Conservation (phyloP, 2,888 invertebrate genomes). For the Hedya salicella region DNA sequence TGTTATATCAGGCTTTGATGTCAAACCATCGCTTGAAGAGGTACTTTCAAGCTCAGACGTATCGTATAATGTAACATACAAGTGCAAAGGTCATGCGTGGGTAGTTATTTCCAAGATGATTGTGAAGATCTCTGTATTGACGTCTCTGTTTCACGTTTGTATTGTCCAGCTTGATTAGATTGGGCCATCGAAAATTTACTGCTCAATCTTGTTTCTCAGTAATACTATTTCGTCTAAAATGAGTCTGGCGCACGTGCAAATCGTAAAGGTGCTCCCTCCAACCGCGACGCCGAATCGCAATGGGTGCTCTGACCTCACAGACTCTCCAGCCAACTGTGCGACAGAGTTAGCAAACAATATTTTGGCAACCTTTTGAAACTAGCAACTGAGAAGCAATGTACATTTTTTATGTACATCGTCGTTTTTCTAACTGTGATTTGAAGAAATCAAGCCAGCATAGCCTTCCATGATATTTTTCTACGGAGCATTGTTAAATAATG, state of each 20-base stretch:
- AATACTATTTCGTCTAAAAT: conserved; percentile 72
- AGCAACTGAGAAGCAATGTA: too few species aligned
- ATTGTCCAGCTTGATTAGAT: conserved; percentile 12
- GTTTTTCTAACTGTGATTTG: too few species aligned
- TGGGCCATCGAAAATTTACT: conserved; percentile 16
- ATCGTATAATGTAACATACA: neutral
- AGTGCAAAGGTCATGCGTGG: neutral
- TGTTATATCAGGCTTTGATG: too few species aligned
- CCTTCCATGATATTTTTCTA: too few species aligned
- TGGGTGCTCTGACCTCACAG: conserved; percentile 45
- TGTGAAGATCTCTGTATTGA: neutral
- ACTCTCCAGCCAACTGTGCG: neutral
- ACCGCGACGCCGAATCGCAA: conserved; percentile 43
- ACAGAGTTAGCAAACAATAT: too few species aligned
- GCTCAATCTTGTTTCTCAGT: conserved; percentile 39
- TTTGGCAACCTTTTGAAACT: too few species aligned
- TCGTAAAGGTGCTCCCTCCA: conserved; percentile 67
- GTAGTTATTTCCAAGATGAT: neutral
- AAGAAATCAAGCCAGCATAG: too few species aligned
- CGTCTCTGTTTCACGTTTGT: neutral
- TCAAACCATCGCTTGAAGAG: too few species aligned
- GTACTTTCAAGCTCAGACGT: too few species aligned
- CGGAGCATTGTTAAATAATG: too few species aligned
- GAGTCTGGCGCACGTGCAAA: conserved; percentile 66
- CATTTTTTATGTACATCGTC: too few species aligned